Evolutionary conservation across 1,140 invertebrate genomes (phyloP), one percentile per base, ranked within the genome.

Genomic region (Ceratina calcarata): DNA sequence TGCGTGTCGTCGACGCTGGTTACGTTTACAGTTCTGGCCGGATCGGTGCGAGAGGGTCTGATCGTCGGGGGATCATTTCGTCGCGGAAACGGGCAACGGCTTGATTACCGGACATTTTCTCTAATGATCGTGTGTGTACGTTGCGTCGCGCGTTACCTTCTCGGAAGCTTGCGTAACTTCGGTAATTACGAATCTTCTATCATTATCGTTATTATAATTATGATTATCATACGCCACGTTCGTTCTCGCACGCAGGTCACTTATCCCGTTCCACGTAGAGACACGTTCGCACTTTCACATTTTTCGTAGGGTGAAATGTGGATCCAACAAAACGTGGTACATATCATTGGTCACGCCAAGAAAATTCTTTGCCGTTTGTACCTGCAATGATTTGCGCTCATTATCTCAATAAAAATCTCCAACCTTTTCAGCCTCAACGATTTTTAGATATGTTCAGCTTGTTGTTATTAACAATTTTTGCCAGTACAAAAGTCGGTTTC

Each of bases 151-250:
- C 72, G 61, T 60, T n/a, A 71, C 32, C 73, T 78, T 80, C 72
- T 77, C 68, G 80, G 80, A 80, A 55, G 78, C 79, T 86, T 86
- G 81, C 71, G 68, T 75, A 86, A 86, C 78, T 76, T 58, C n/a
- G 62, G 22, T 73, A 85, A 86, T 86, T 75, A 85, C 75, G 20
- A 73, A 81, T 82, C 79, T 85, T 80, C 76, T 69, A 76, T 78
- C 72, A 67, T 72, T 74, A 64, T 73, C 68, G 57, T 73, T 60
- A 58, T 76, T 45, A 18, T 57, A 20, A 66, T 55, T 27, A 77
- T 70, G 22, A 60, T 69, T 49, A 77, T 61, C 74, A n/a, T n/a
- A 7, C 45, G 2, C 2, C 20, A 3, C 37, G 37, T 24, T 27
- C 45, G 27, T 18, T 8, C 45, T n/a, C 45, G 3, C 55, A 60